Conservation (phyloP, 30 jellyfish, hydroid and myxozoan genomes). For the Pseudorhiza aurosa region DNA sequence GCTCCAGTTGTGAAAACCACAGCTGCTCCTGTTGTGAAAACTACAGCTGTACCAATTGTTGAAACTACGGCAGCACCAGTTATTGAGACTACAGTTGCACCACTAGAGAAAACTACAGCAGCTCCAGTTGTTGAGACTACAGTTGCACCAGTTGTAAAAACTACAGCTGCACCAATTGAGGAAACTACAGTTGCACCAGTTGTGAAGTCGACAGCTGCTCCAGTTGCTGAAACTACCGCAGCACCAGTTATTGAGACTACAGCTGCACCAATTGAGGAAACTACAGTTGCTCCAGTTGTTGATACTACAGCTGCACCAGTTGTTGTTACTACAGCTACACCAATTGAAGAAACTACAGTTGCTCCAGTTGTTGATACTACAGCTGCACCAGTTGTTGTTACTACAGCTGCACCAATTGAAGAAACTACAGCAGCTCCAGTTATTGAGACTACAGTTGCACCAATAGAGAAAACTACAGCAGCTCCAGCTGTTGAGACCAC, state of each 20-base stretch:
- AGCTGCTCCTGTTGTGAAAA: constrained; percentile 1
- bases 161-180: constrained; percentile 35
- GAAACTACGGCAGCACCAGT: constrained; percentile 12
- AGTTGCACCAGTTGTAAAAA: constrained; percentile 26
- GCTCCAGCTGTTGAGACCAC: constrained; percentile 22
- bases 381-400: constrained; percentile 31
- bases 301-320: constrained; percentile 23
- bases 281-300: constrained; percentile 31
- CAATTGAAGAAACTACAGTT: constrained; percentile 32
- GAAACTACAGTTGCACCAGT: constrained; percentile 28
- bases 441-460: constrained; percentile 4
- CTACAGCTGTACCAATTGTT: constrained; percentile 10
- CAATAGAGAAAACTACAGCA: not conserved
- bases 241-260: constrained; percentile 7
- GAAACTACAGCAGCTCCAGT: constrained; percentile 52
- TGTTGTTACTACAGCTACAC: constrained; percentile 23
- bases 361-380: constrained; percentile 25
- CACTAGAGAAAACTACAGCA: constrained; percentile 8
- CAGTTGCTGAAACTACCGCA: constrained; percentile 16
- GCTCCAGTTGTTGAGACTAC: constrained; percentile 22
- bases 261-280: constrained; percentile 14
- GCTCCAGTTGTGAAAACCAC: constrained; percentile 21
- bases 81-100: constrained; percentile 1
- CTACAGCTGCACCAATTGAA: constrained; percentile 38
- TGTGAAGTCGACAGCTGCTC: not conserved